Evolutionary conservation across 1,140 invertebrate species (phyloP), one percentile per base, ranked within the genome.

Genomic region (Neodiprion virginianus): DNA sequence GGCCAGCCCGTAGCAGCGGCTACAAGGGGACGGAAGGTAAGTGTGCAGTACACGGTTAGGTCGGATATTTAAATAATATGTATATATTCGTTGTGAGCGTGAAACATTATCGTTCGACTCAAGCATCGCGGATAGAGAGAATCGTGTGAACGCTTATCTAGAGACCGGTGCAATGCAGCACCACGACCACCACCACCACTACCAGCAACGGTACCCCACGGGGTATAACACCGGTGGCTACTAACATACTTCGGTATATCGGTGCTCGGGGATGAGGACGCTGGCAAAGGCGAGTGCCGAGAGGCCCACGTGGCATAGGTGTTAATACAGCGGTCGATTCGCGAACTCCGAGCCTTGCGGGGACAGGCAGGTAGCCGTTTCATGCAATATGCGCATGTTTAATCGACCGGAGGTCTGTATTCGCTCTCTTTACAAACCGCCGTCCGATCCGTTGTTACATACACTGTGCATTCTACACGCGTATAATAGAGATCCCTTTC

Each of bases 341-440:
- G 81, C 79, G 80, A 79, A 74, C 76, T 76, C 75, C 82, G 82
- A 79, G 81, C 78, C 79, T 40, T 79, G 81, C 83, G 53, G 53
- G 53, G 53, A 61, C 53, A 61, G 53, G 11, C 53, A n/a, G 53
- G 53, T 83, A 86, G 85, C 86, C 87, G 85, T 88, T 88, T 88
- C 87, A 88, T 88, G 86, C 85, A 88, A 88, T 88, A 88, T 88
- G 87, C 86, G 86, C 87, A 88, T 88, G 86, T 88, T 88, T 88
- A 88, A 88, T 86, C 85, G 87, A 87, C 85, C 86, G 85, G 84
- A 83, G 85, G 82, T 84, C 80, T 84, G 81, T 82, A 82, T 79
- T 73, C 74, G 76, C 79, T 81, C 82, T 82, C 82, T 83, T 83
- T 82, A 82, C 82, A 81, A 78, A 78, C 76, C 79, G 77, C 73